Evolutionary conservation across 2,888 invertebrate species (phyloP).

Genomic region (Trissolcus japonicus): DNA sequence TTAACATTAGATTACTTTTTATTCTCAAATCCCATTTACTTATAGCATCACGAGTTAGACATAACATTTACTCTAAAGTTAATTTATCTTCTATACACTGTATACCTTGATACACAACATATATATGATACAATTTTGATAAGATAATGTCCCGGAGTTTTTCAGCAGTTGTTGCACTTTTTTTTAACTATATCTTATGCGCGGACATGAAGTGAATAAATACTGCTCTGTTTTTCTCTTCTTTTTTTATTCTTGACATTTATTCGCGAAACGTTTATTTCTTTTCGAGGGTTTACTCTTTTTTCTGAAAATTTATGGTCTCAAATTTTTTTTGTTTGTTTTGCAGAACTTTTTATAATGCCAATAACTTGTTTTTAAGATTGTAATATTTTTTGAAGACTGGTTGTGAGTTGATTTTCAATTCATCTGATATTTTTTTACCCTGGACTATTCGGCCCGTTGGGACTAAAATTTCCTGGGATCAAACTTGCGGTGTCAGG

Average conservation of each 20-base stretch:
- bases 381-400: background rate
- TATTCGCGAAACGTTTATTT: too few species aligned
- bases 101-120: slow-evolving; percentile 15
- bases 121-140: slow-evolving; percentile 34
- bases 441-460: slow-evolving; percentile 80
- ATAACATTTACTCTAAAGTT: slow-evolving; percentile 7
- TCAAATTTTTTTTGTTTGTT: background rate
- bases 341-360: too few species aligned
- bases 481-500: slow-evolving; percentile 88
- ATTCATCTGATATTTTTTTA: slow-evolving; percentile 60
- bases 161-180: slow-evolving; percentile 31
- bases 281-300: too few species aligned
- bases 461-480: slow-evolving; percentile 81
- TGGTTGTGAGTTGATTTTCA: slow-evolving; percentile 7
- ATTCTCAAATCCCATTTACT: too few species aligned
- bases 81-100: slow-evolving; percentile 2
- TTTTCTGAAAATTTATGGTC: background rate
- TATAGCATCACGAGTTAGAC: background rate
- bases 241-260: too few species aligned
- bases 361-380: too few species aligned
- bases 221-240: too few species aligned
- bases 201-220: slow-evolving; percentile 12
- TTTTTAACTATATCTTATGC: slow-evolving; percentile 27
- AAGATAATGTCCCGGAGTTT: slow-evolving; percentile 40
- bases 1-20: too few species aligned